Conservation (phyloP, 1,140 invertebrate species). For the Cylas formicarius region DNA sequence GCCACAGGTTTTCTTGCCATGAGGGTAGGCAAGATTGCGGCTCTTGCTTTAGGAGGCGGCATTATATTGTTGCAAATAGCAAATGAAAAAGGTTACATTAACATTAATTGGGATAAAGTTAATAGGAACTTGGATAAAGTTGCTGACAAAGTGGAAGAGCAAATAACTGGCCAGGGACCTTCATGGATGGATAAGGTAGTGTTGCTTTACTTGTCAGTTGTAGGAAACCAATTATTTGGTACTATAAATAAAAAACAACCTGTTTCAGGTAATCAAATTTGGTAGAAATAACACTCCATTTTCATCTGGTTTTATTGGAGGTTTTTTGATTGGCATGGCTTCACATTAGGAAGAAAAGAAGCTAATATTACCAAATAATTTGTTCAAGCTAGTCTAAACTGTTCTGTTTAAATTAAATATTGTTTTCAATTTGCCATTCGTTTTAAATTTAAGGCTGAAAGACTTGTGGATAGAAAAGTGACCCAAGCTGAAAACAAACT, state of each 20-base stretch:
- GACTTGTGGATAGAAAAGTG: slow-evolving; percentile 18
- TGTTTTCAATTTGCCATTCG: too few relatives aligned
- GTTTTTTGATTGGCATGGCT: slow-evolving; percentile 60
- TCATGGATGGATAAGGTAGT: slow-evolving; percentile 77
- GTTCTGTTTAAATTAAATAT: too few relatives aligned
- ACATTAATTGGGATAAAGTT: slow-evolving; percentile 83
- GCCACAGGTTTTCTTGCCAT: slow-evolving; percentile 81
- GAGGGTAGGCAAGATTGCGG: slow-evolving; percentile 87
- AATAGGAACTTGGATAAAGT: slow-evolving; percentile 74
- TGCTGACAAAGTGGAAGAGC: slow-evolving; percentile 70
- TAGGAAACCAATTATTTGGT: background rate
- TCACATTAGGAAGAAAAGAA: slow-evolving; percentile 17
- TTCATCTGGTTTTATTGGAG: slow-evolving; percentile 75
- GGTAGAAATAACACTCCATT: slow-evolving; percentile 68
- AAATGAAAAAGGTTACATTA: slow-evolving; percentile 85
- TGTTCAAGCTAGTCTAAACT: too few relatives aligned
- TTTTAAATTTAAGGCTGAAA: too few relatives aligned
- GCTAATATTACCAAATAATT: slow-evolving; percentile 6
- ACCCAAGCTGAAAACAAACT: slow-evolving; percentile 10
- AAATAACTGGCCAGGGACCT: slow-evolving; percentile 61
- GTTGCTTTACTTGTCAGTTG: too few relatives aligned
- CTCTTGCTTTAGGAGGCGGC: slow-evolving; percentile 79
- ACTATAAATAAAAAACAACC: background rate
- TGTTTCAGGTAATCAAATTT: slow-evolving; percentile 64
- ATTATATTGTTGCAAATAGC: slow-evolving; percentile 86